Base-by-base conservation (phyloP, 1,140 invertebrate species). In the Phocides pigmalion region DNA sequence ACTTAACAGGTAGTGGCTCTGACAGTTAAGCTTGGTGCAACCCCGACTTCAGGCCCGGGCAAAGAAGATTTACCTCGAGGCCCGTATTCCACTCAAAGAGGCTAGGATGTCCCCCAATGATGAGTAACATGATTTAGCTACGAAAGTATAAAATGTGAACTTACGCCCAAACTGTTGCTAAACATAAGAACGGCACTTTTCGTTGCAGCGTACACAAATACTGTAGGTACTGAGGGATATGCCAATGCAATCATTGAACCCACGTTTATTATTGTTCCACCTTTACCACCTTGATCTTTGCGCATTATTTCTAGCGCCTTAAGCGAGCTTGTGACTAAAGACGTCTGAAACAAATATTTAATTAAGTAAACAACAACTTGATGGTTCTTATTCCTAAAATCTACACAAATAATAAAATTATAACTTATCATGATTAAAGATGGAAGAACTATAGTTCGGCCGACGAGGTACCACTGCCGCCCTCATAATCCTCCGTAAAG, bases 201-300 rank as follows among this genome's bases (percentile, higher is more conserved):
- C 0, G 94, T 95, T 1, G 93, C 94, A 4, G 85, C 86, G 74
- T 96, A 96, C 3, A 95, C 87, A 0, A 95, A 94, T 62, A 93
- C 70, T 47, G 92, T 84, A 19, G 93, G 92, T 46, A 37, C 4
- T 44, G 93, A 89, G 17, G 92, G 91, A 14, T 91, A 89, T 47
- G 82, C 77, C 17, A 95, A 74, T n/a, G 93, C 94, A 25, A 91
- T 76, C 37, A 94, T 87, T 3, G 95, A 95, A 19, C 93, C 92
- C 44, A 95, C 90, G 68, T 95, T 95, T 2, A 95, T 92, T 4
- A 96, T 85, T 11, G 93, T 90, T n/a, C 94, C 94, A 9, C 95
- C 95, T 59, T 70, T 77, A 0, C 90, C 91, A 0, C 82, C 82
- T 17, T 93, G 87, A 50, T 94, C 91, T 72, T 92, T 94, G n/a